Conservation (phyloP, 2,797 vertebrate genomes). For the Ciconia nigra region DNA sequence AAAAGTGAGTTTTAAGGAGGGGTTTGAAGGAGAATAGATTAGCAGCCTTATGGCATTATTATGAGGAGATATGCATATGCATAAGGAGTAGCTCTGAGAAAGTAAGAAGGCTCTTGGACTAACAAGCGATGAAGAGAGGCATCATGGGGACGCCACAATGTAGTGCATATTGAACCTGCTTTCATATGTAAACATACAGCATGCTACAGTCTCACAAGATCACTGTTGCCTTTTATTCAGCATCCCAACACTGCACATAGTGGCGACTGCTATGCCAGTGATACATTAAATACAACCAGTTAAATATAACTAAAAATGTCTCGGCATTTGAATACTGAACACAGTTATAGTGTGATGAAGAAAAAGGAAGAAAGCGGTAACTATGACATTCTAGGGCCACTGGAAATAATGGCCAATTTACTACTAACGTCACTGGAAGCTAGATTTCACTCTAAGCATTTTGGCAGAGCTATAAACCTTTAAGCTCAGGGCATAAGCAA, state of each 20-base stretch:
- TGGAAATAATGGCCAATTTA: not conserved
- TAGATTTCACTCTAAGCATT: not conserved
- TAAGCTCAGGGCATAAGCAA: not conserved
- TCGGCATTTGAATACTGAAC: not conserved
- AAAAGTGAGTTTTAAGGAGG: slow-evolving; percentile 58
- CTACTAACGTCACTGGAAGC: not conserved
- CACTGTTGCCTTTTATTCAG: slow-evolving; percentile 19
- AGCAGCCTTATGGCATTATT: slow-evolving; percentile 54
- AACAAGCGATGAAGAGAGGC: slow-evolving; percentile 31
- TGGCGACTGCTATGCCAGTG: not conserved
- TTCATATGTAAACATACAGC: slow-evolving; percentile 59
- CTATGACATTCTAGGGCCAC: not conserved
- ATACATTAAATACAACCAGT: not conserved
- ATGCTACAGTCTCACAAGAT: slow-evolving; percentile 6
- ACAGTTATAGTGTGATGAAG: not conserved
- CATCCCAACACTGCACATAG: not conserved
- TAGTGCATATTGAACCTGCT: slow-evolving; percentile 40
- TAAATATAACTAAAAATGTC: not conserved
- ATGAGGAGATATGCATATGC: slow-evolving; percentile 56
- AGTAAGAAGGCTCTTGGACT: slow-evolving; percentile 61
- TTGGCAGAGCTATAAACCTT: not conserved
- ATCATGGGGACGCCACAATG: slow-evolving; percentile 30
- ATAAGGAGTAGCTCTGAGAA: slow-evolving; percentile 58
- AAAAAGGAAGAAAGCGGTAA: not conserved
- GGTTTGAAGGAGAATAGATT: slow-evolving; percentile 61